Base-by-base conservation (phyloP, 30 jellyfish, hydroid and myxozoan species). In the Cassiopea andromeda region DNA sequence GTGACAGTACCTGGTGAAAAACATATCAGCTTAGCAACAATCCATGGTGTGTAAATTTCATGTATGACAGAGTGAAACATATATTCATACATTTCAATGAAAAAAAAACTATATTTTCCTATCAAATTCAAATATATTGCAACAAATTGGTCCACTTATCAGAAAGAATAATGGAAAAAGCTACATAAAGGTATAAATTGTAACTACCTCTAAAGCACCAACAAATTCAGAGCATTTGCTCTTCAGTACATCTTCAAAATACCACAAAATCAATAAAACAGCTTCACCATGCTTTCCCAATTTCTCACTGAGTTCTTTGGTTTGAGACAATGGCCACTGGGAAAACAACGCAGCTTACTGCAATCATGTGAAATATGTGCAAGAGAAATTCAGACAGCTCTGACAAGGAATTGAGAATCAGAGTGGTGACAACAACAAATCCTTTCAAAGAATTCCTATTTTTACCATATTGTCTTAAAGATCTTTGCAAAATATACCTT, bases 181-280 rank as follows among this genome's bases (percentile, higher is more conserved):
- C 12, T 2, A 64, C 2, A 64, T 27, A 7, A 64, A 64, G 73
- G 19, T 64, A 4, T 2, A 14, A 64, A 14, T 9, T 16, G 50
- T 10, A 19, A 82, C n/a, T 54, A 96, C 99, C 93, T 96, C 93
- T 38, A 96, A 47, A 48, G 75, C 68, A 19, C 90, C 97, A 1
- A 96, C 91, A 77, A 78, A 96, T 47, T 92, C 97, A 1, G 75
- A 78, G 68, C 95, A 96, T 58, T 80, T 89, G 59, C 77, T 85
- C 73, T 96, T 96, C 54, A 96, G 91, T 66, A 58, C 64, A 73
- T 92, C 95, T 72, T 96, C 98, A 77, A 83, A 96, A 50, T 87
- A 96, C 96, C 94, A 69, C 8, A 92, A 57, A 46, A 92, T 77
- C 54, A 96, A 92, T 57, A 91, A 50, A 60, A 68, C 78, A 8